Conservation (phyloP, 2,888 invertebrate genomes). For the Cheilosia vulpina region DNA sequence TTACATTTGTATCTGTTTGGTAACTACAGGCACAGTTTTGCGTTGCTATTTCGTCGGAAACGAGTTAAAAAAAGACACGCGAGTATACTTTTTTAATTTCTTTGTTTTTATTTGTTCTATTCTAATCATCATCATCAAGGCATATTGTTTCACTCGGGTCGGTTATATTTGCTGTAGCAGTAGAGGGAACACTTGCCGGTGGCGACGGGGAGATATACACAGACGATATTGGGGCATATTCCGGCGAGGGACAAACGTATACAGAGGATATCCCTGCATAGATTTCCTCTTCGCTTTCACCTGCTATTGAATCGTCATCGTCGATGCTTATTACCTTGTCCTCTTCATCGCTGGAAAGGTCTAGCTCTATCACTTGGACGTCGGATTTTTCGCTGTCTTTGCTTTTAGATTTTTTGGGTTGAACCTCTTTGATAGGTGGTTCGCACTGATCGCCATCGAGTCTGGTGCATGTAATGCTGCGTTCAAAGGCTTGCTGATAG, state of each 20-base stretch:
- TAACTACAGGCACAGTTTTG: too few relatives aligned
- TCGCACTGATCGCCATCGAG: background rate
- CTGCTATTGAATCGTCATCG: background rate
- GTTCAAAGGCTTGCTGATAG: background rate
- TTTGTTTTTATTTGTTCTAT: too few relatives aligned
- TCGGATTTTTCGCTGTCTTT: background rate
- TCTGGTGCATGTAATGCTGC: background rate
- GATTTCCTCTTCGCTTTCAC: background rate
- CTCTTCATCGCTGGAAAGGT: background rate
- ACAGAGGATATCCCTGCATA: background rate
- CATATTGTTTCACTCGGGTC: too few relatives aligned
- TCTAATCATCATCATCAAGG: too few relatives aligned
- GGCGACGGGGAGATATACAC: background rate
- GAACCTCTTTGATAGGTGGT: background rate
- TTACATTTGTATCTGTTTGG: too few relatives aligned
- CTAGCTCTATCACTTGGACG: background rate
- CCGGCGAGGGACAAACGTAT: background rate
- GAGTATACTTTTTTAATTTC: too few relatives aligned
- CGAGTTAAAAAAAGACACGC: too few relatives aligned
- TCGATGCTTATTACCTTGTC: slow-evolving; percentile 29
- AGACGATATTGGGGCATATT: background rate
- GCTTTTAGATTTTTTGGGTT: background rate
- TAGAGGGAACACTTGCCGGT: too few relatives aligned
- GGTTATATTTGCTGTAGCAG: too few relatives aligned
- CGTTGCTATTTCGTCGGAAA: too few relatives aligned